Evolutionary conservation across 1,140 invertebrate genomes (phyloP), one percentile per base, ranked within the genome.

Genomic region (Hermetia illucens): DNA sequence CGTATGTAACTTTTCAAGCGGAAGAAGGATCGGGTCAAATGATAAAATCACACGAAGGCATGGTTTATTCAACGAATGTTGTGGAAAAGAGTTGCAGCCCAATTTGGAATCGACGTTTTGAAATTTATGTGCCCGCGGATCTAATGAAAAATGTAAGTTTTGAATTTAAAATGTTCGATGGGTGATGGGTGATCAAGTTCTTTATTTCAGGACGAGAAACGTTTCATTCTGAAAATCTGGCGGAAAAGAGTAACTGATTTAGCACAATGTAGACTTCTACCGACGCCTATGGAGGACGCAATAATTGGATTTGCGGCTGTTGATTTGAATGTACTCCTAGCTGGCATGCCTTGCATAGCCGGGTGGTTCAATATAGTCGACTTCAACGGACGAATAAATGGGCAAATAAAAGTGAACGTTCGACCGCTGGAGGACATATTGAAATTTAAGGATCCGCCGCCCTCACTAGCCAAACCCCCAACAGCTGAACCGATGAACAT

Each of bases 281-380:
- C 65, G 2, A 67, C 70, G 35, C 58, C 69, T 21, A 51, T 68
- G 18, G 62, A 56, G 31, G 70, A 66, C 51, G 54, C 58, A 29
- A 65, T 75, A 2, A 61, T 76, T 29, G 74, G 74, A 16, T 72
- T 75, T 49, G 63, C 70, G 18, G 65, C 70, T 13, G 50, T 76
- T 21, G 71, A 75, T 62, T 55, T 76, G 21, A 71, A 64, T 10
- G 57, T 65, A 21, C 49, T 74, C n/a, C 40, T 61, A 3, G 51
- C 56, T 29, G 69, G 68, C 12, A 61, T 68, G 45, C 59, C 69
- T 4, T 31, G 16, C 58, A 57, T 34, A 53, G 74, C 29, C 34
- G 73, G 72, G 10, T 74, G 70, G 69, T 75, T 73, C 49, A 70
- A 74, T 48, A 71, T 76, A 32, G 64, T 72, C 3, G 71, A 75